Evolutionary conservation across 2,113 vertebrate genomes (phyloP), one percentile per base, ranked within the genome.

Genomic region (Cryptotis parvus): DNA sequence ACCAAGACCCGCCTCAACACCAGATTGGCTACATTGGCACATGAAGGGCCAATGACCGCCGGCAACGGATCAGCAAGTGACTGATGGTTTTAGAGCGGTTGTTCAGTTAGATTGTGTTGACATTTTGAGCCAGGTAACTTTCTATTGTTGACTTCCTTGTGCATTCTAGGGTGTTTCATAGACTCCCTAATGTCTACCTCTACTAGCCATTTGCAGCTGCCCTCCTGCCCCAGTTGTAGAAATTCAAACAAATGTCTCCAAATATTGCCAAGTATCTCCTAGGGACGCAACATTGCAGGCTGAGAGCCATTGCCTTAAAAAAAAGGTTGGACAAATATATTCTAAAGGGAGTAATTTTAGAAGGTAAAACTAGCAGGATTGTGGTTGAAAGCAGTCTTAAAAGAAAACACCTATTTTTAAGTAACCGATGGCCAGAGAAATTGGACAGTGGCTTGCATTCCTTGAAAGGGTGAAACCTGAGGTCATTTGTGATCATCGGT

Each of bases 301-400:
- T 24, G 9, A 81, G 39, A 89, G 65, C 8, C 0, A 31, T 4
- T 78, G 33, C 55, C 70, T 45, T 45, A 94, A 88, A 63, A 58
- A 10, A 88, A 27, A n/a, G 0, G 31, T 4, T 84, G 70, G 63
- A 68, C 81, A 90, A 39, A 37, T 16, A 22, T 26, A 45, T 24
- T 74, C 41, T 70, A 93, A n/a, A n/a, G 58, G 24, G 80, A 37
- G 18, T 31, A 16, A 16, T 73, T 87, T 93, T 26, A 35, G 66
- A 88, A 78, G 74, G 26, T 2, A 14, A 52, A 77, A 78, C 70
- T 9, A 73, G n/a, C 49, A 18, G 7, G 89, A 58, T 77, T 26
- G 24, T 77, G n/a, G 22, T 39, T 55, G 5, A 37, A 94, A 77
- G 63, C 63, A 69, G 6, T 74, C 3, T 6, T 9, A 73, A 80